phyloP scores from a whole-genome alignment of 1,140 invertebrate species.

The Psix sp. region DNA sequence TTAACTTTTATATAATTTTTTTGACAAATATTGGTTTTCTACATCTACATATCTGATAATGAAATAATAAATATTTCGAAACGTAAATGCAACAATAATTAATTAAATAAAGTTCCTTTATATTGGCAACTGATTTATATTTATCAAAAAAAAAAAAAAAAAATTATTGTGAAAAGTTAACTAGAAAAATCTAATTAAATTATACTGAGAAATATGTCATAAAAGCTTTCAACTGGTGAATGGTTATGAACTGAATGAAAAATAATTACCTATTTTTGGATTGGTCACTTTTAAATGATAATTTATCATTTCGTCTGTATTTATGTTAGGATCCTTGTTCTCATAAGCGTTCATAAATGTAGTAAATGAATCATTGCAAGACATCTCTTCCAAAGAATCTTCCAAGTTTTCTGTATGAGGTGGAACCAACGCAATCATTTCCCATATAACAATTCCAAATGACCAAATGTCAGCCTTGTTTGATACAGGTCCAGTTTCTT shows the following conservation, averaged over 20 bases:
- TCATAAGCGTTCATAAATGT: constrained; percentile 50
- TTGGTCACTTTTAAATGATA: constrained; percentile 13
- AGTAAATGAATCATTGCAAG: constrained; percentile 57
- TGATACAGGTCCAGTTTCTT: constrained; percentile 78
- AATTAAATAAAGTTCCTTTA: too few species aligned
- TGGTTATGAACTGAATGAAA: neutral
- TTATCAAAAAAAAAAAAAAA: too few species aligned
- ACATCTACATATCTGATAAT: too few species aligned
- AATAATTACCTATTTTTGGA: constrained; percentile 28
- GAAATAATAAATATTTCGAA: too few species aligned
- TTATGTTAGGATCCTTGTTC: constrained; percentile 54
- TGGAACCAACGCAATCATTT: constrained; percentile 85
- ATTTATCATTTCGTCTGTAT: constrained; percentile 42
- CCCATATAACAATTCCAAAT: constrained; percentile 87
- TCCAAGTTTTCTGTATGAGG: constrained; percentile 78
- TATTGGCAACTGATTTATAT: too few species aligned
- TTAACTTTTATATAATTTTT: too few species aligned
- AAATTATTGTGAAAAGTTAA: too few species aligned
- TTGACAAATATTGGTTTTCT: too few species aligned
- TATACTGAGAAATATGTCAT: too few species aligned
- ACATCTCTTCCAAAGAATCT: constrained; percentile 58
- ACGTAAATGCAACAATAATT: too few species aligned
- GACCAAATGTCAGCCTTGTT: constrained; percentile 88
- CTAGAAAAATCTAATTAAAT: too few species aligned
- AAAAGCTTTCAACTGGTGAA: too few species aligned